Conservation (phyloP, 2,797 vertebrate species). For the Neosilurus hyrtlii region DNA sequence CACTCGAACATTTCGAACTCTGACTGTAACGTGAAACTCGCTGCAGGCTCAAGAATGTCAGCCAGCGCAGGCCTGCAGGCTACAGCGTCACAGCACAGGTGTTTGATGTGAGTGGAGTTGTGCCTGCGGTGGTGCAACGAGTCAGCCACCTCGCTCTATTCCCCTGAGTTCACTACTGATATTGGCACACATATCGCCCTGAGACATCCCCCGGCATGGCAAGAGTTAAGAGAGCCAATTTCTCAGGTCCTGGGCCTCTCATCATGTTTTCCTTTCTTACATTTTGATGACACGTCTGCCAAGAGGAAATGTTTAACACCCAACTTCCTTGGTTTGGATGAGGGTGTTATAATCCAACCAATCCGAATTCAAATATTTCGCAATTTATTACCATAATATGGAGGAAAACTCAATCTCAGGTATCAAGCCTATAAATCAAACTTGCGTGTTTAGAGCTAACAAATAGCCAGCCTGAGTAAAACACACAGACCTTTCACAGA, state of each 20-base stretch:
- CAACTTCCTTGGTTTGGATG: constrained; percentile 40
- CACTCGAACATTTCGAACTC: constrained; percentile 51
- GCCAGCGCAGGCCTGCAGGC: constrained; percentile 64
- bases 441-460: not conserved
- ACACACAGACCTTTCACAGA: constrained; percentile 77
- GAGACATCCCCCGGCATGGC: constrained; percentile 52
- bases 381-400: constrained; percentile 8
- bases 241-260: constrained; percentile 55
- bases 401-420: not conserved
- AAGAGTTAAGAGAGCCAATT: constrained; percentile 67
- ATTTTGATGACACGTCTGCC: constrained; percentile 48
- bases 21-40: constrained; percentile 62
- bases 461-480: constrained; percentile 52
- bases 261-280: constrained; percentile 50
- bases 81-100: constrained; percentile 66
- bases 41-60: constrained; percentile 63
- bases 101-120: constrained; percentile 74
- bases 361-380: constrained; percentile 8
- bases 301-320: constrained; percentile 46
- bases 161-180: constrained; percentile 70
- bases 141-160: constrained; percentile 72
- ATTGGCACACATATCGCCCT: constrained; percentile 66
- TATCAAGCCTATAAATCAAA: too few species aligned
- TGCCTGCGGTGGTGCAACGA: constrained; percentile 75
- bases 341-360: constrained; percentile 31